phyloP scores from a whole-genome alignment of 2,888 invertebrate genomes.

The Onthophagus sagittarius region DNA sequence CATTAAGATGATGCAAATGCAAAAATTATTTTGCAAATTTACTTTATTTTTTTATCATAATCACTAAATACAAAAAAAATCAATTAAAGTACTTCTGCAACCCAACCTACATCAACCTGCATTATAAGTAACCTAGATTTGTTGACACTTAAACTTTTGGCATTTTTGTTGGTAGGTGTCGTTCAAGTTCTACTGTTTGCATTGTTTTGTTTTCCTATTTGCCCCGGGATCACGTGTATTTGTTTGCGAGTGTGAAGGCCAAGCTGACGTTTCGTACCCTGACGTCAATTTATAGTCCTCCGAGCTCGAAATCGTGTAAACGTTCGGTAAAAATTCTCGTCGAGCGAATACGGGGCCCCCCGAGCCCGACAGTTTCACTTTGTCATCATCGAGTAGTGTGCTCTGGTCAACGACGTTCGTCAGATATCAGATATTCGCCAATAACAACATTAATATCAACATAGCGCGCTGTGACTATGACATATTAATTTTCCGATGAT shows the following conservation, averaged over 20 bases:
- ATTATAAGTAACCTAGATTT: background rate
- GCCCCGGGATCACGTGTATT: conserved; percentile 23
- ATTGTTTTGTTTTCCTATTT: conserved; percentile 17
- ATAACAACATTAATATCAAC: background rate
- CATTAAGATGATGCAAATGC: too few relatives aligned
- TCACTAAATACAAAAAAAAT: too few relatives aligned
- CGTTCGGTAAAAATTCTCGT: conserved; percentile 20
- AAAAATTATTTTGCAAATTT: too few relatives aligned
- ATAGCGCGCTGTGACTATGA: background rate
- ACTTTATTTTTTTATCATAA: too few relatives aligned
- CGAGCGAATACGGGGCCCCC: background rate
- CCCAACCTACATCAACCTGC: background rate
- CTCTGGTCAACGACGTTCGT: background rate
- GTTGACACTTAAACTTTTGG: background rate
- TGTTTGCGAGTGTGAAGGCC: conserved; percentile 26
- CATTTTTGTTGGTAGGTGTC: conserved; percentile 2
- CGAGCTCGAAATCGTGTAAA: conserved; percentile 15
- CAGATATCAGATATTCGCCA: background rate
- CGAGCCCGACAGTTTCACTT: background rate
- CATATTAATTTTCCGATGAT: too few relatives aligned
- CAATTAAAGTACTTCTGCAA: background rate
- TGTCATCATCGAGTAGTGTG: background rate
- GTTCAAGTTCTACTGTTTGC: background rate
- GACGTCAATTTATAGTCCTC: conserved; percentile 21
- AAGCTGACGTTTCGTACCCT: conserved; percentile 24